These are phyloP conservation scores for Trochalopteron elliotii DNA, from an alignment of 2,113 vertebrate species.

Conservation along the genomic window DNA sequence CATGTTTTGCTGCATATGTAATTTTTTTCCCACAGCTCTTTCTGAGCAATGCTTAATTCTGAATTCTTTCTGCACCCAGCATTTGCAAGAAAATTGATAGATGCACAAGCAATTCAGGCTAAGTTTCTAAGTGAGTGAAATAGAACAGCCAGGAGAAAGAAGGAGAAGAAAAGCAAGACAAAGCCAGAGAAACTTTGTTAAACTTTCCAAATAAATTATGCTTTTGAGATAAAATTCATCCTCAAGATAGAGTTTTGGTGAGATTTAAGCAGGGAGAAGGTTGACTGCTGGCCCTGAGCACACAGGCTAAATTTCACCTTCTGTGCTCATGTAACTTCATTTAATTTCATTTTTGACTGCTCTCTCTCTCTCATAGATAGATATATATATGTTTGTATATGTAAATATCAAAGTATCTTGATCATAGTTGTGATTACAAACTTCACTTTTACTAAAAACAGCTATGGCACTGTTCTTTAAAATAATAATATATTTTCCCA, in stretches of 20 bases:
- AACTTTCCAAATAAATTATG: not conserved
- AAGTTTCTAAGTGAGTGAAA: not conserved
- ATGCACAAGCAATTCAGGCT: not conserved
- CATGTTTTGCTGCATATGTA: constrained; percentile 61
- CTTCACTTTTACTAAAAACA: constrained; percentile 63
- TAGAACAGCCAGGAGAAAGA: not conserved
- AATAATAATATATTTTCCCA: constrained; percentile 77
- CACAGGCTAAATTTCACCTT: not conserved
- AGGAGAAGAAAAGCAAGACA: not conserved
- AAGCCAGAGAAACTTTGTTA: not conserved
- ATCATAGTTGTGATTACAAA: constrained; percentile 73
- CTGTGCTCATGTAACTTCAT: not conserved
- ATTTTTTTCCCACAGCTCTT: constrained; percentile 61
- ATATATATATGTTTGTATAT: not conserved
- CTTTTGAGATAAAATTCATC: not conserved
- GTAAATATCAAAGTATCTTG: constrained; percentile 62
- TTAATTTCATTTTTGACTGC: not conserved
- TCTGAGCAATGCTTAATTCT: constrained; percentile 4
- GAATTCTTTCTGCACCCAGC: constrained; percentile 26
- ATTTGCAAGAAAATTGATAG: not conserved
- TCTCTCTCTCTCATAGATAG: not conserved
- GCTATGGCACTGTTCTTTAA: constrained; percentile 74
- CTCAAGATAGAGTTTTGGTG: not conserved
- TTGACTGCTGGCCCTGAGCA: not conserved
- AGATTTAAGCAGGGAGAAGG: not conserved